phyloP scores from a whole-genome alignment of 1,140 invertebrate species.

The Macrosteles quadrilineatus region DNA sequence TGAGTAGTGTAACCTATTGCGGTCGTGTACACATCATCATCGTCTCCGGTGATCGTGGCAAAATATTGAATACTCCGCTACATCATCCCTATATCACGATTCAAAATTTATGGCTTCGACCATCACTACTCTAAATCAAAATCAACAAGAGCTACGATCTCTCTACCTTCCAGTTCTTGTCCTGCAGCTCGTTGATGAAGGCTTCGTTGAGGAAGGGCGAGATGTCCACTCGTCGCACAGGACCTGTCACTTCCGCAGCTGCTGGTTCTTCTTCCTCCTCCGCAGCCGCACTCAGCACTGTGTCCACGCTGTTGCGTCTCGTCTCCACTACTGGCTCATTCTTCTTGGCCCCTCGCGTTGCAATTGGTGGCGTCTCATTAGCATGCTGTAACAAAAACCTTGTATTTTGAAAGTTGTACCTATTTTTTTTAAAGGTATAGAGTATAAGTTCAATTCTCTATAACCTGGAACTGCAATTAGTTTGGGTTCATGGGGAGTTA shows the following conservation, averaged over 20 bases:
- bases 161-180: constrained; percentile 96
- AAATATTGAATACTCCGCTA: too few species aligned
- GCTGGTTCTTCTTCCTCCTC: constrained; percentile 51
- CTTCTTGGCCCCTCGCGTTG: constrained; percentile 60
- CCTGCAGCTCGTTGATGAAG: constrained; percentile 77
- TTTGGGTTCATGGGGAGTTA: background rate
- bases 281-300: constrained; percentile 55
- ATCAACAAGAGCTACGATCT: too few species aligned
- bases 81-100: too few species aligned
- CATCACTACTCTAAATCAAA: too few species aligned
- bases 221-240: constrained; percentile 78
- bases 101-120: too few species aligned
- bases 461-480: background rate
- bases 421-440: too few species aligned
- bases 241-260: constrained; percentile 62
- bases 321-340: constrained; percentile 53
- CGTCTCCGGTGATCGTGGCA: too few species aligned
- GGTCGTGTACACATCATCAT: too few species aligned
- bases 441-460: too few species aligned
- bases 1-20: too few species aligned
- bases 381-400: constrained; percentile 34
- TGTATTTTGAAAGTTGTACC: background rate
- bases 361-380: constrained; percentile 68
- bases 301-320: constrained; percentile 35
- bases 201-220: constrained; percentile 80